phyloP scores from a whole-genome alignment of 2,797 vertebrate genomes.

The Sphenodon punctatus region DNA sequence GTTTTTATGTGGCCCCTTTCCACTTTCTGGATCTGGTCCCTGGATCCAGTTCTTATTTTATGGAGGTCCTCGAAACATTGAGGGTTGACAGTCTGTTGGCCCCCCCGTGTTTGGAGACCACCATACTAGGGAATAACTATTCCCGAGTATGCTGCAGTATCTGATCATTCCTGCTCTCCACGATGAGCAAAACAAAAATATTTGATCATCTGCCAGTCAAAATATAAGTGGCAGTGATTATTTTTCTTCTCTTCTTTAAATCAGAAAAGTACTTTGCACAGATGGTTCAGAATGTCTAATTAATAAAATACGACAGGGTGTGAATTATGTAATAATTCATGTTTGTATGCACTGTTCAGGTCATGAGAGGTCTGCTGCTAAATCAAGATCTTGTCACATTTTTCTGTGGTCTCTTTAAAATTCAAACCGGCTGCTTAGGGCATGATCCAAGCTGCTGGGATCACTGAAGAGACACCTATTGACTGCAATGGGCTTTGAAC shows the following conservation, averaged over 20 bases:
- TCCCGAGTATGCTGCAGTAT: background rate
- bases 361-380: background rate
- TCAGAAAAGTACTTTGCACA: constrained; percentile 11
- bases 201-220: background rate
- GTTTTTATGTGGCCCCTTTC: too few relatives aligned
- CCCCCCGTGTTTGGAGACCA: rapidly evolving
- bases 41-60: too few relatives aligned
- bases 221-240: background rate
- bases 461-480: too few relatives aligned
- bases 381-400: background rate
- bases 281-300: constrained; percentile 39
- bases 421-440: background rate
- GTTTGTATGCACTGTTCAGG: background rate
- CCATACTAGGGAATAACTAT: background rate
- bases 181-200: background rate
- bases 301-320: constrained; percentile 33
- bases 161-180: background rate
- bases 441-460: background rate
- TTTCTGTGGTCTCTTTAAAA: background rate
- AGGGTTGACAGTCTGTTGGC: too few relatives aligned
- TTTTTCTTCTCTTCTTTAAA: constrained; percentile 5
- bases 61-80: too few relatives aligned
- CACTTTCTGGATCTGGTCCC: too few relatives aligned
- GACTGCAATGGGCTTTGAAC: background rate
- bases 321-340: background rate